phyloP scores from a whole-genome alignment of 2,888 invertebrate species.

The Hypolimnas misippus region DNA sequence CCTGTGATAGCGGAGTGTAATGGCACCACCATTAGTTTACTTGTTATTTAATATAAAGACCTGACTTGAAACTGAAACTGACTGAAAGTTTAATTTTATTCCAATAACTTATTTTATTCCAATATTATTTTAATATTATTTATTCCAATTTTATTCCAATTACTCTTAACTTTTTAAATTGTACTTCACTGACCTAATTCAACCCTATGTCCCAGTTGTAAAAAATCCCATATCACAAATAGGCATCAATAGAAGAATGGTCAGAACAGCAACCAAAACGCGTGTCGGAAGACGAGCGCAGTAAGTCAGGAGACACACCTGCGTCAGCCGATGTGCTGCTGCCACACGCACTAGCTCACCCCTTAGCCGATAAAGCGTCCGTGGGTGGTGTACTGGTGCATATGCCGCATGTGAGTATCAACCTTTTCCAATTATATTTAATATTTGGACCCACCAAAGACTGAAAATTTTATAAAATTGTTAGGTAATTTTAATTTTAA shows the following conservation, averaged over 20 bases:
- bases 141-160: too few species aligned
- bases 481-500: not conserved
- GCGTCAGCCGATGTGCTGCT: conserved; percentile 56
- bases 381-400: conserved; percentile 95
- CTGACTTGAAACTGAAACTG: too few species aligned
- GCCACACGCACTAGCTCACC: conserved; percentile 63
- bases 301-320: conserved; percentile 58
- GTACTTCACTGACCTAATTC: too few species aligned
- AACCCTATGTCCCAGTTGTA: not conserved
- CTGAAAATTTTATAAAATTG: not conserved
- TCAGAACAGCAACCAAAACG: conserved; percentile 83
- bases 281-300: conserved; percentile 86
- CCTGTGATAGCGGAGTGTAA: too few species aligned
- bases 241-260: conserved; percentile 85
- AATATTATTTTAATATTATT: too few species aligned
- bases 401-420: conserved; percentile 93
- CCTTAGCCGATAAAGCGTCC: conserved; percentile 86
- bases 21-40: too few species aligned
- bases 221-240: not conserved
- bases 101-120: too few species aligned
- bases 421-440: not conserved
- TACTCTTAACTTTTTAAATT: too few species aligned
- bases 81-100: too few species aligned
- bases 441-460: conserved; percentile 2
- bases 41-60: too few species aligned